Evolutionary conservation across 2,113 vertebrate genomes (phyloP).

Genomic region (Pachycephala philippinensis): DNA sequence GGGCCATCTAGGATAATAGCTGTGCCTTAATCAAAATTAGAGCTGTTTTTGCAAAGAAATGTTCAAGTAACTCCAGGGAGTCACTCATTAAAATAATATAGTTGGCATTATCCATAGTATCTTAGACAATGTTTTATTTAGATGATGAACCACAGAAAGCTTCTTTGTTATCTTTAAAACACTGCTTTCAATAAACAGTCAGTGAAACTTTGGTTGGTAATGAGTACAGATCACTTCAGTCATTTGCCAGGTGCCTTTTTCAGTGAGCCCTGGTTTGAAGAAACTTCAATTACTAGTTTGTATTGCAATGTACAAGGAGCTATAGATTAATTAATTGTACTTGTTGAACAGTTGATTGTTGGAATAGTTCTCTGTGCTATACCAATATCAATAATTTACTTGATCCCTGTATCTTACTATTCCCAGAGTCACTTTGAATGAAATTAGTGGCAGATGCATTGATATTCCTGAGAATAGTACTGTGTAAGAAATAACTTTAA

Average conservation of each 20-base stretch:
- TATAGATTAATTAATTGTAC: background rate
- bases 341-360: background rate
- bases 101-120: background rate
- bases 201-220: background rate
- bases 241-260: background rate
- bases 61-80: background rate
- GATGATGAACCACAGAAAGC: background rate
- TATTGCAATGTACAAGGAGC: background rate
- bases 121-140: background rate
- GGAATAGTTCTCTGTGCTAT: background rate
- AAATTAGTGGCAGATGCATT: background rate
- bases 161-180: background rate
- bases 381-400: background rate
- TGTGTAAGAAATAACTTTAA: background rate
- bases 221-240: background rate
- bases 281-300: background rate
- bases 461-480: background rate
- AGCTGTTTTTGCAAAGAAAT: background rate
- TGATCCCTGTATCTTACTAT: background rate
- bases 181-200: background rate
- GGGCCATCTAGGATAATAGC: background rate
- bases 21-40: constrained; percentile 16
- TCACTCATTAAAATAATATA: background rate
- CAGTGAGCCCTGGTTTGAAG: background rate
- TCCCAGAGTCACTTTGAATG: background rate